These are phyloP conservation scores for Teleiodes luculella DNA, from an alignment of 2,888 invertebrate species.

Conservation along the genomic window DNA sequence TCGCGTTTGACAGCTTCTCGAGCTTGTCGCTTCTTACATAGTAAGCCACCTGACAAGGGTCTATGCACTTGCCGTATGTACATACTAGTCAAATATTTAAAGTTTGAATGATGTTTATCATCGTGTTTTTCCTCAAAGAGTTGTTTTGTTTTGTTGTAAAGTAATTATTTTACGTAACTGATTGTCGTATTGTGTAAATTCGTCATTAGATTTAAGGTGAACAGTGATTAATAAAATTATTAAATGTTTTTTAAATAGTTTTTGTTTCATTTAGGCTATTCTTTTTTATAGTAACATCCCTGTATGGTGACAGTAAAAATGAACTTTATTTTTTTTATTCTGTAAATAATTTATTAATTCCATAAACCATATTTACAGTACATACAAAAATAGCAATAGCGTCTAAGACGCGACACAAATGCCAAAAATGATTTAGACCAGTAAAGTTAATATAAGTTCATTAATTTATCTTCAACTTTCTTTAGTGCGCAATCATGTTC, in stretches of 20 bases:
- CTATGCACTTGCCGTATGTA: conserved; percentile 31
- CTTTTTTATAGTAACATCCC: too few relatives aligned
- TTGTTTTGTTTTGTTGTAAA: not conserved
- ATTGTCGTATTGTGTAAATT: not conserved
- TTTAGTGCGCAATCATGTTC: too few relatives aligned
- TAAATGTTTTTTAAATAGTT: not conserved
- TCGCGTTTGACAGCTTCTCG: too few relatives aligned
- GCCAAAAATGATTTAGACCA: not conserved
- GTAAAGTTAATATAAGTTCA: too few relatives aligned
- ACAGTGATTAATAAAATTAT: not conserved
- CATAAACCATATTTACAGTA: conserved; percentile 13
- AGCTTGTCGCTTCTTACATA: too few relatives aligned
- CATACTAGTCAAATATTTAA: conserved; percentile 51
- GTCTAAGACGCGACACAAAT: not conserved
- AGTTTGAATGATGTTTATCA: not conserved
- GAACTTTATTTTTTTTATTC: conserved; percentile 17
- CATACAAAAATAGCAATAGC: not conserved
- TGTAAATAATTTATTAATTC: conserved; percentile 51
- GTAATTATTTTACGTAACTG: not conserved
- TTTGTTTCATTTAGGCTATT: too few relatives aligned
- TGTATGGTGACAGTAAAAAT: conserved; percentile 12
- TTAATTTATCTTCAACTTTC: too few relatives aligned
- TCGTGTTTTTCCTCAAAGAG: conserved; percentile 30
- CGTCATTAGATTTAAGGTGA: not conserved
- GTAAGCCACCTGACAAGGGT: too few relatives aligned